Evolutionary conservation across 1,140 invertebrate genomes (phyloP).

Genomic region (Lasioglossum albipes): DNA sequence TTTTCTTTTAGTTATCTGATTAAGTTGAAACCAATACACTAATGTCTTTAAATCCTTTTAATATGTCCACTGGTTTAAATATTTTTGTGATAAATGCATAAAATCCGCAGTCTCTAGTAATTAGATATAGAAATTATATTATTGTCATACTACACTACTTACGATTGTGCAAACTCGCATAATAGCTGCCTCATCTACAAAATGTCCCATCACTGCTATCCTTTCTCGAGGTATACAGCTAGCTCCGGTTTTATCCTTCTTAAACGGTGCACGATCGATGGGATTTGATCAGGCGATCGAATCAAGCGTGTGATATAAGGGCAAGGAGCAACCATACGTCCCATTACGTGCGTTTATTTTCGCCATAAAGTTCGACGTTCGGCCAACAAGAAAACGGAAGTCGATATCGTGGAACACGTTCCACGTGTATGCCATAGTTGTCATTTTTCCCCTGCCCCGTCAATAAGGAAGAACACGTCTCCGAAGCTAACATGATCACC

Average conservation of each 20-base stretch:
- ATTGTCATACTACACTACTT: too few relatives aligned
- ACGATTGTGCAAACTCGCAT: too few relatives aligned
- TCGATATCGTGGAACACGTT: slow-evolving; percentile 26
- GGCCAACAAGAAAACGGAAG: slow-evolving; percentile 11
- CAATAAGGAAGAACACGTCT: slow-evolving; percentile 53
- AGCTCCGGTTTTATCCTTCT: not conserved
- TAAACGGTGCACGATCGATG: not conserved
- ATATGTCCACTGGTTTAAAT: too few relatives aligned
- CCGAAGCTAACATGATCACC: slow-evolving; percentile 29
- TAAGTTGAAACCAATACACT: too few relatives aligned
- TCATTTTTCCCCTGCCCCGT: slow-evolving; percentile 22
- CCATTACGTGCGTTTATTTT: slow-evolving; percentile 34
- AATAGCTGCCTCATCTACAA: too few relatives aligned
- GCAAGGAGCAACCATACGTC: not conserved
- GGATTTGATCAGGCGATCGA: slow-evolving; percentile 11
- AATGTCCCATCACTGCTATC: too few relatives aligned
- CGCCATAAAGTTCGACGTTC: slow-evolving; percentile 35
- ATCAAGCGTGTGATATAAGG: not conserved
- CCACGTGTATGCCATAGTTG: slow-evolving; percentile 6
- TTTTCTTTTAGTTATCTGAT: too few relatives aligned
- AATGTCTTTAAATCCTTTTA: too few relatives aligned
- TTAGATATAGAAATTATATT: too few relatives aligned
- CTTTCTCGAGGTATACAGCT: too few relatives aligned
- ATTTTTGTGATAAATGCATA: too few relatives aligned
- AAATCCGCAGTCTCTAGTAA: too few relatives aligned